phyloP scores from a whole-genome alignment of 2,888 invertebrate genomes.

The Dendrolimus houi region DNA sequence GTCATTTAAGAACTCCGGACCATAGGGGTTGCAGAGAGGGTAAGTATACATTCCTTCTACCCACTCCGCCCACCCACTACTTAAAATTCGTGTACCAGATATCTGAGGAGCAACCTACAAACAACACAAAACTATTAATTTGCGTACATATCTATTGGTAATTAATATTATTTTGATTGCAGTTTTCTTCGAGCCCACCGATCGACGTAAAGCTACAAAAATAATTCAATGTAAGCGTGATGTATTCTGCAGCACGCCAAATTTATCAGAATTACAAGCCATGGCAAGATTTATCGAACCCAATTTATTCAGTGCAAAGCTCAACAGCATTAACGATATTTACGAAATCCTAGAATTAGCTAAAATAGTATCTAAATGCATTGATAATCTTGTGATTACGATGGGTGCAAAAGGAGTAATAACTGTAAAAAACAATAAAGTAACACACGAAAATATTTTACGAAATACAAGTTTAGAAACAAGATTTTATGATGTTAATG shows the following conservation, averaged over 20 bases:
- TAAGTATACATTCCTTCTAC: too few relatives aligned
- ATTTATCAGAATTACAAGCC: conserved; percentile 83
- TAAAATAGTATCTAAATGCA: conserved; percentile 52
- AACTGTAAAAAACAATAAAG: conserved; percentile 36
- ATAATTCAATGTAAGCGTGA: conserved; percentile 74
- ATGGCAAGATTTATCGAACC: conserved; percentile 76
- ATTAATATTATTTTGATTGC: conserved; percentile 47
- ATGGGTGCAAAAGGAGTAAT: conserved; percentile 78
- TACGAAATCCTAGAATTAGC: conserved; percentile 38
- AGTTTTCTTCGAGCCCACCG: conserved; percentile 96
- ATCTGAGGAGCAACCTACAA: too few relatives aligned
- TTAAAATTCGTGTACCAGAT: too few relatives aligned
- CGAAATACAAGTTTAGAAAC: conserved; percentile 12
- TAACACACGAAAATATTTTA: conserved; percentile 1
- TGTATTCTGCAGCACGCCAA: conserved; percentile 85
- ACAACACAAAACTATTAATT: too few relatives aligned
- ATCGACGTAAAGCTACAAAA: conserved; percentile 84
- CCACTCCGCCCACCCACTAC: too few relatives aligned
- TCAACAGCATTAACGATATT: conserved; percentile 18
- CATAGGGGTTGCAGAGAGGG: too few relatives aligned
- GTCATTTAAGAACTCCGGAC: too few relatives aligned
- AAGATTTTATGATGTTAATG: conserved; percentile 50
- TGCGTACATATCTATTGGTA: too few relatives aligned
- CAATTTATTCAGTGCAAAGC: conserved; percentile 15
- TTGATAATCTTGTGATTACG: conserved; percentile 79